Conservation (phyloP, 2,113 vertebrate species). For the Archilochus colubris region DNA sequence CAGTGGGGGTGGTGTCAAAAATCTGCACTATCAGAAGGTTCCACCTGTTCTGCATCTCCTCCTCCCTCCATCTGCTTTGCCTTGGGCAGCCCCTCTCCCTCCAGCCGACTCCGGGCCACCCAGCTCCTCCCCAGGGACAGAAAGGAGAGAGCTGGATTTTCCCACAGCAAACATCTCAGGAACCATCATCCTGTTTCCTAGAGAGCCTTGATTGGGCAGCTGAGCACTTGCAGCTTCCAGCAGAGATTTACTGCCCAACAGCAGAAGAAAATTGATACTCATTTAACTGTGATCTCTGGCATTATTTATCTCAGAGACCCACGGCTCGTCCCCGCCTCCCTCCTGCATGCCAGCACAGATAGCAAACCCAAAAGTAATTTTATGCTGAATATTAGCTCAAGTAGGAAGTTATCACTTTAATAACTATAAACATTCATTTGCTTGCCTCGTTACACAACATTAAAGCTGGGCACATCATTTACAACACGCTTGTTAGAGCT, state of each 20-base stretch:
- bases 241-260: background rate
- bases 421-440: constrained; percentile 68
- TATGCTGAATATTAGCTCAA: background rate
- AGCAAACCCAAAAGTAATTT: background rate
- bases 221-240: background rate
- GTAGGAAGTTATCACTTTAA: constrained; percentile 54
- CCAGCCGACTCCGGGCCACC: too few relatives aligned
- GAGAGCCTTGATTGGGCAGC: background rate
- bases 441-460: constrained; percentile 64
- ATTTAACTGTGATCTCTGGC: background rate
- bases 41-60: background rate
- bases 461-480: constrained; percentile 49
- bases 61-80: fast-evolving
- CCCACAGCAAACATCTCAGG: background rate
- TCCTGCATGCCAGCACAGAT: background rate
- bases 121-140: background rate
- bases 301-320: background rate
- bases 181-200: fast-evolving
- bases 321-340: fast-evolving
- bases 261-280: fast-evolving
- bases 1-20: fast-evolving
- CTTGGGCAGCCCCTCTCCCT: too few relatives aligned
- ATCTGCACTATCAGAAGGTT: fast-evolving
- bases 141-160: fast-evolving
- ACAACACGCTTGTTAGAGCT: background rate